Conservation (phyloP, 2,888 invertebrate species). For the Parnassius mnemosyne region DNA sequence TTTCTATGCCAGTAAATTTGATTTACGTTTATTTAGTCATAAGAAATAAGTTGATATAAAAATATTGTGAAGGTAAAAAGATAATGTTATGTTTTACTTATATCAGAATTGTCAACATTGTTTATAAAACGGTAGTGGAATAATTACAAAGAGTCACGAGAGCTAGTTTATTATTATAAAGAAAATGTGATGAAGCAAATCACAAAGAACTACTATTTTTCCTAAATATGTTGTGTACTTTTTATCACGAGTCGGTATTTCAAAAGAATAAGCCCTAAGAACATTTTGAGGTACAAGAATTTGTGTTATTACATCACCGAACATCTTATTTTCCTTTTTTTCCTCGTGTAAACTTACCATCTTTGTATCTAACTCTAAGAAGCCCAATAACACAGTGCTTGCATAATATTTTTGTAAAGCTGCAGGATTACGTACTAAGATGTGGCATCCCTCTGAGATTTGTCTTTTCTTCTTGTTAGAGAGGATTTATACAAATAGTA, state of each 20-base stretch:
- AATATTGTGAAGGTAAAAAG: too few relatives aligned
- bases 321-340: slow-evolving; percentile 42
- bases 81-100: too few relatives aligned
- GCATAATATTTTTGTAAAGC: slow-evolving; percentile 53
- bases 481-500: slow-evolving; percentile 43
- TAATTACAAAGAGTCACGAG: background rate
- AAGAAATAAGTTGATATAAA: too few relatives aligned
- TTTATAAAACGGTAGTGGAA: too few relatives aligned
- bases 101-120: too few relatives aligned
- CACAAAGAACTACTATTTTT: slow-evolving; percentile 45
- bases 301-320: slow-evolving; percentile 46
- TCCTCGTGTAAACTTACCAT: slow-evolving; percentile 33
- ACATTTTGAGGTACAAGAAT: slow-evolving; percentile 63
- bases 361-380: slow-evolving; percentile 34
- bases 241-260: slow-evolving; percentile 55
- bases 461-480: slow-evolving; percentile 58
- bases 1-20: background rate
- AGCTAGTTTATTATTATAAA: slow-evolving; percentile 3
- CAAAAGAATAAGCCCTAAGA: slow-evolving; percentile 61
- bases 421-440: slow-evolving; percentile 46
- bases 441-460: slow-evolving; percentile 46
- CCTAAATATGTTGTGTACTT: slow-evolving; percentile 54
- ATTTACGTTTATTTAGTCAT: background rate
- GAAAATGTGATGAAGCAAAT: slow-evolving; percentile 33
- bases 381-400: slow-evolving; percentile 45